These are phyloP conservation scores for Polia nebulosa DNA, from an alignment of 2,888 invertebrate genomes.

Conservation along the genomic window DNA sequence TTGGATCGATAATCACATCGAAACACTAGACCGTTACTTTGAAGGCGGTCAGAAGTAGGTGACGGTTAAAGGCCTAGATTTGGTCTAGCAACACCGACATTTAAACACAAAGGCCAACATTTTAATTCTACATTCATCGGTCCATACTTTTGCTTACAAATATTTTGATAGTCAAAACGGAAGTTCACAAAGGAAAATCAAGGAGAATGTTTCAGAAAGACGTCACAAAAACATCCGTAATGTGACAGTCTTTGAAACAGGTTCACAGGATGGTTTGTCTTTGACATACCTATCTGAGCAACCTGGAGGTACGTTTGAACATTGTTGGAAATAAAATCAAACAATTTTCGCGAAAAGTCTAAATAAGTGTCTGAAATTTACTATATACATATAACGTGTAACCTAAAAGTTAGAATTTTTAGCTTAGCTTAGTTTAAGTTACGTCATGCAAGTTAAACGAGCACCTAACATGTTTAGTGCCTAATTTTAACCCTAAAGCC, in stretches of 20 bases:
- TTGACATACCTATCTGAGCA: constrained; percentile 31
- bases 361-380: not conserved
- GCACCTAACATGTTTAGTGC: constrained; percentile 8
- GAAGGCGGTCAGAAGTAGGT: constrained; percentile 29
- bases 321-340: constrained; percentile 17
- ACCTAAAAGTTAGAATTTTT: not conserved
- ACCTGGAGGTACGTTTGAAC: constrained; percentile 20
- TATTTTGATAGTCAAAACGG: constrained; percentile 13
- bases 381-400: not conserved
- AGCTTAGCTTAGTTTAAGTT: not conserved
- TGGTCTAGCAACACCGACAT: constrained; percentile 5
- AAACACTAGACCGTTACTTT: constrained; percentile 33
- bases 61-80: constrained; percentile 46
- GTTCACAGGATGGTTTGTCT: constrained; percentile 34
- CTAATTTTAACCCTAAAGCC: constrained; percentile 21
- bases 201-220: constrained; percentile 32
- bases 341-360: not conserved
- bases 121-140: constrained; percentile 13
- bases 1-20: constrained; percentile 41
- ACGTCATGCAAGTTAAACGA: not conserved
- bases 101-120: constrained; percentile 15
- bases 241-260: constrained; percentile 43
- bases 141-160: not conserved
- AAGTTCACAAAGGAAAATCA: constrained; percentile 34
- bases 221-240: constrained; percentile 42